Evolutionary conservation across 1,140 invertebrate species (phyloP).

Genomic region (Tetranychus cinnabarinus): DNA sequence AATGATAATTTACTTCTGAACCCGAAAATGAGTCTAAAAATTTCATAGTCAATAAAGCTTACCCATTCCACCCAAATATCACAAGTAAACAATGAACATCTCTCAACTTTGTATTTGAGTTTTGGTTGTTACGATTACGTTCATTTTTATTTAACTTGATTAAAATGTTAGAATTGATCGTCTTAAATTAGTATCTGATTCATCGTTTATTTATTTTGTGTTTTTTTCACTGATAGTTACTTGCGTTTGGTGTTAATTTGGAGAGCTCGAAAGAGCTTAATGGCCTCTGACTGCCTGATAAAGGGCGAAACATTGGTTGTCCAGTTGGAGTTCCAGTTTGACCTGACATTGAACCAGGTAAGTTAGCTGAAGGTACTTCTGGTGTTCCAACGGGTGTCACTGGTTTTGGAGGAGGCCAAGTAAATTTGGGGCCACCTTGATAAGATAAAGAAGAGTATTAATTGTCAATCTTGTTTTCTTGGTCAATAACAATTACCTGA

Average conservation of each 20-base stretch:
- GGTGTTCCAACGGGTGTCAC: constrained; percentile 1
- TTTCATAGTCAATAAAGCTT: not conserved
- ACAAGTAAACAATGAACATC: not conserved
- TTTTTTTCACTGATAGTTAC: not conserved
- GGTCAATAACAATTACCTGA: too few species aligned
- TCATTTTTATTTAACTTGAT: too few species aligned
- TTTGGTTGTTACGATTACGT: too few species aligned
- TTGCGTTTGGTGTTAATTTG: not conserved
- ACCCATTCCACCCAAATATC: not conserved
- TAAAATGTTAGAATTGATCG: too few species aligned
- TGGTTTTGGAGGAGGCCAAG: constrained; percentile 29
- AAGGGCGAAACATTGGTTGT: not conserved
- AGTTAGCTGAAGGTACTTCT: not conserved
- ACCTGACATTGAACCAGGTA: not conserved
- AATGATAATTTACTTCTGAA: not conserved
- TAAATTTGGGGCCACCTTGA: constrained; percentile 20
- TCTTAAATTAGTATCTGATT: too few species aligned
- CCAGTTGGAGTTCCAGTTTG: not conserved
- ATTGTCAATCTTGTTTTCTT: not conserved
- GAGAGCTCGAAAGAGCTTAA: not conserved
- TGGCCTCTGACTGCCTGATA: not conserved
- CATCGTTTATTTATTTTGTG: too few species aligned
- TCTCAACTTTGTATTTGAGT: not conserved
- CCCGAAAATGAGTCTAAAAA: not conserved
- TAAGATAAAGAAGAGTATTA: not conserved